Evolutionary conservation across 2,113 vertebrate species (phyloP).

Genomic region (Calidris pygmaea): DNA sequence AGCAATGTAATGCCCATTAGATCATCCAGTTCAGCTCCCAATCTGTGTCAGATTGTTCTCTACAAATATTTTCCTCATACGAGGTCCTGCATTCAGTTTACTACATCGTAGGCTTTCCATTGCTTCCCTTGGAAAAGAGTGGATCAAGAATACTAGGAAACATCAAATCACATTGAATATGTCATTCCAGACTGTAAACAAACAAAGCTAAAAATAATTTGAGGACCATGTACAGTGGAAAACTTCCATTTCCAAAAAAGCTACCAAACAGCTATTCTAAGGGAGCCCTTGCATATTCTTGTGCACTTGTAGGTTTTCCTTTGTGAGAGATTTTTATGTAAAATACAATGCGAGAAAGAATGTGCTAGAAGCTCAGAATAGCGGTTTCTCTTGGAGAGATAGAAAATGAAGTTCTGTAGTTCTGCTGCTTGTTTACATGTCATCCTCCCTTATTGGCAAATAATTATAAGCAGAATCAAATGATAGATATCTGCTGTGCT

Average conservation of each 20-base stretch:
- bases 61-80: constrained; percentile 19
- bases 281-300: neutral
- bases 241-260: constrained; percentile 14
- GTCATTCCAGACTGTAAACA: constrained; percentile 53
- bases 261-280: neutral
- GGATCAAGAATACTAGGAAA: constrained; percentile 58
- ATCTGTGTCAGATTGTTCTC: constrained; percentile 23
- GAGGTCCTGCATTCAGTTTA: constrained; percentile 1
- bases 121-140: constrained; percentile 44
- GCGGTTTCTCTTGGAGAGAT: neutral
- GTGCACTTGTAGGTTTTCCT: neutral
- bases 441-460: constrained; percentile 37
- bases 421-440: constrained; percentile 31
- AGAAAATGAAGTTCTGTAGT: constrained; percentile 10
- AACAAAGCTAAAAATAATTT: constrained; percentile 54
- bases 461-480: constrained; percentile 49
- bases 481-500: constrained; percentile 31
- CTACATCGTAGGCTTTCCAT: neutral
- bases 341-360: neutral
- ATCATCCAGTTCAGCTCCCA: neutral
- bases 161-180: constrained; percentile 56
- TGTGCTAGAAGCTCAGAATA: neutral
- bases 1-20: constrained; percentile 21
- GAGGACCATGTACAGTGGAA: constrained; percentile 28
- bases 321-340: neutral